Conservation (phyloP, 2,113 vertebrate species). For the Toxostoma redivivum region DNA sequence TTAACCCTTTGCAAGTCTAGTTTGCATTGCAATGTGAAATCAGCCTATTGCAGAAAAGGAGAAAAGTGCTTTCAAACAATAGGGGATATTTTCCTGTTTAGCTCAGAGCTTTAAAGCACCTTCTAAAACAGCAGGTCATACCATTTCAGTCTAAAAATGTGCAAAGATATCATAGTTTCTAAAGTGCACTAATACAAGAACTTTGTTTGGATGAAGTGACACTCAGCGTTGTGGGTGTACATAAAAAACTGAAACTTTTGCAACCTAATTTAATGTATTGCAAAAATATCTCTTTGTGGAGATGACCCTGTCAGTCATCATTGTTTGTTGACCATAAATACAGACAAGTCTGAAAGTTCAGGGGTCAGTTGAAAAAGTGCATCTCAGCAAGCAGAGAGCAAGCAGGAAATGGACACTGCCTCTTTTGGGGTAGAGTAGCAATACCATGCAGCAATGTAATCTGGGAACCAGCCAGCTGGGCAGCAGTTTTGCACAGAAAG, state of each 20-base stretch:
- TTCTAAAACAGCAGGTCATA: conserved; percentile 52
- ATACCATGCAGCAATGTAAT: not conserved
- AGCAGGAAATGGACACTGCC: not conserved
- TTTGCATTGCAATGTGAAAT: not conserved
- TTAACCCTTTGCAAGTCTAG: conserved; percentile 27
- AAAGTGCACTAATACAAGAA: conserved; percentile 54
- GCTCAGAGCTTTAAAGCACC: conserved; percentile 37
- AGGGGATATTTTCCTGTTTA: conserved; percentile 56
- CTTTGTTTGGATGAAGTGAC: conserved; percentile 50
- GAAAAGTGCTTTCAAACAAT: conserved; percentile 63
- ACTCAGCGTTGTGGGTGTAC: not conserved
- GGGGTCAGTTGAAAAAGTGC: not conserved
- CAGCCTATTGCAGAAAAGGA: not conserved
- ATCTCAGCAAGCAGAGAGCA: not conserved
- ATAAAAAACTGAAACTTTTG: conserved; percentile 37
- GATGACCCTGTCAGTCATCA: not conserved
- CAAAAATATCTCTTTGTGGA: conserved; percentile 38
- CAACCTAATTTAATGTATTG: conserved; percentile 40
- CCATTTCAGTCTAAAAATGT: conserved; percentile 54
- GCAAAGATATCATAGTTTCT: conserved; percentile 41
- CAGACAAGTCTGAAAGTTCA: not conserved
- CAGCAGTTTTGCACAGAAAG: not conserved
- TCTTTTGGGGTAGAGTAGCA: not conserved
- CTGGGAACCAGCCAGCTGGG: not conserved
- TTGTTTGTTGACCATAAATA: not conserved